A percentile compares a stretch with the other conserved stretches of the same genome.
phyloP scores from a whole-genome alignment of 2,797 vertebrate species.

The Diceros bicornis region DNA sequence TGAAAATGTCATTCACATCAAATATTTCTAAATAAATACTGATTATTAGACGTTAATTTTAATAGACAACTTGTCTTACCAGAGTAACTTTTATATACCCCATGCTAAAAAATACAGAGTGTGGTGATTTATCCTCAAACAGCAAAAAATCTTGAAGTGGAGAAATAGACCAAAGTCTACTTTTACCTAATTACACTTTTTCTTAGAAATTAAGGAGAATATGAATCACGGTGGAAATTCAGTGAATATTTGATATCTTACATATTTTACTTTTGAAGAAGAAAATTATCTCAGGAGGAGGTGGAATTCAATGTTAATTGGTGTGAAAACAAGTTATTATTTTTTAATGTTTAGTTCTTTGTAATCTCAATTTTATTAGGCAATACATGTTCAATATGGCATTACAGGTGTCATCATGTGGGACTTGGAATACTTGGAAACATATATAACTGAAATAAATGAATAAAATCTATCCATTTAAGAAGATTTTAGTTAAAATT shows the following conservation, averaged over 20 bases:
- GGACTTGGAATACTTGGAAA: not conserved
- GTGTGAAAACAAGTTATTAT: not conserved
- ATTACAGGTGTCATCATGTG: not conserved
- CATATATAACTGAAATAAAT: not conserved
- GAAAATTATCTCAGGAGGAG: not conserved
- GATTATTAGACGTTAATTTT: not conserved
- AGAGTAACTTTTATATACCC: not conserved
- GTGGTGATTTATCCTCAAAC: not conserved
- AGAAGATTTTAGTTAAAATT: not conserved
- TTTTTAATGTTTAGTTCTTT: not conserved
- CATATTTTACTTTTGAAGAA: not conserved
- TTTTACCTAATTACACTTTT: slow-evolving; percentile 16
- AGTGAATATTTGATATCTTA: not conserved
- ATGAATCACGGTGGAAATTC: not conserved
- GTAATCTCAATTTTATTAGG: not conserved
- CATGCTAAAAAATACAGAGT: not conserved
- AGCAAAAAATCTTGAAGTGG: not conserved
- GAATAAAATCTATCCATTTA: not conserved
- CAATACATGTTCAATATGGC: not conserved
- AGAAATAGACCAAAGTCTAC: not conserved
- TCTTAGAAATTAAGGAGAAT: not conserved
- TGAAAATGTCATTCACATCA: not conserved
- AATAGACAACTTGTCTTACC: not conserved
- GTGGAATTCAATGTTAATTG: not conserved
- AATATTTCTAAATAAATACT: slow-evolving; percentile 31